A percentile compares a stretch with the other conserved stretches of the same genome.
Conservation (phyloP, 2,888 invertebrate species). For the Diadegma fenestrale region DNA sequence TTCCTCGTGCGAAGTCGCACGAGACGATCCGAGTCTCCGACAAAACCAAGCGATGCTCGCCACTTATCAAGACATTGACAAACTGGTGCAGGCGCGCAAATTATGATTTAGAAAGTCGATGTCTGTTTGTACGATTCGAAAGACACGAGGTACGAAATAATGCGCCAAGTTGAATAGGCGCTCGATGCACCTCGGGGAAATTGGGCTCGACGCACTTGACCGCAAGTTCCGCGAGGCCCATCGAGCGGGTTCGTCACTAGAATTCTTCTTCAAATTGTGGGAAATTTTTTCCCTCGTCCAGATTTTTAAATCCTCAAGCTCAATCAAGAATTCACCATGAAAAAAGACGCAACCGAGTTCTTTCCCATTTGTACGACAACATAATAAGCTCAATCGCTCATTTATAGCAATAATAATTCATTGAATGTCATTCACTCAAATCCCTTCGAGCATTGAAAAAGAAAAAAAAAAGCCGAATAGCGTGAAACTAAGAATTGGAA, state of each 20-base stretch:
- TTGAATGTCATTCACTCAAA: constrained; percentile 6
- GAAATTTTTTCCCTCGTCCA: constrained; percentile 22
- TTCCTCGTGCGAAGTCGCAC: constrained; percentile 88
- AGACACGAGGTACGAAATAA: constrained; percentile 7
- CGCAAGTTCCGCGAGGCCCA: constrained; percentile 46
- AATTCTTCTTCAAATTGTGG: constrained; percentile 38
- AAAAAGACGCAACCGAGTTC: not conserved
- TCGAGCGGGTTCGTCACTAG: constrained; percentile 49
- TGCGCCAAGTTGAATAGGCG: constrained; percentile 35
- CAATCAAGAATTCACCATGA: not conserved
- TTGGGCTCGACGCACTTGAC: not conserved
- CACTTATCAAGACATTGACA: constrained; percentile 94
- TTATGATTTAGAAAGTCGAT: constrained; percentile 77
- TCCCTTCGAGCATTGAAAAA: constrained; percentile 1
- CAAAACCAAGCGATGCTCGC: constrained; percentile 93
- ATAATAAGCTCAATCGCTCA: not conserved
- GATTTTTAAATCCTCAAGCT: not conserved
- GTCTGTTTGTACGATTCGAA: not conserved
- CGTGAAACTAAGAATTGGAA: not conserved
- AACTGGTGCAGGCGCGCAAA: constrained; percentile 93
- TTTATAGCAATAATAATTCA: not conserved
- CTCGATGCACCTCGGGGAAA: constrained; percentile 45
- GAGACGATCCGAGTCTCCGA: constrained; percentile 87
- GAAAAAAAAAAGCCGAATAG: not conserved
- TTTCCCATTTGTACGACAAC: not conserved